Evolutionary conservation across 1,140 invertebrate genomes (phyloP), one percentile per base, ranked within the genome.

Genomic region (Lepidostoma basale): DNA sequence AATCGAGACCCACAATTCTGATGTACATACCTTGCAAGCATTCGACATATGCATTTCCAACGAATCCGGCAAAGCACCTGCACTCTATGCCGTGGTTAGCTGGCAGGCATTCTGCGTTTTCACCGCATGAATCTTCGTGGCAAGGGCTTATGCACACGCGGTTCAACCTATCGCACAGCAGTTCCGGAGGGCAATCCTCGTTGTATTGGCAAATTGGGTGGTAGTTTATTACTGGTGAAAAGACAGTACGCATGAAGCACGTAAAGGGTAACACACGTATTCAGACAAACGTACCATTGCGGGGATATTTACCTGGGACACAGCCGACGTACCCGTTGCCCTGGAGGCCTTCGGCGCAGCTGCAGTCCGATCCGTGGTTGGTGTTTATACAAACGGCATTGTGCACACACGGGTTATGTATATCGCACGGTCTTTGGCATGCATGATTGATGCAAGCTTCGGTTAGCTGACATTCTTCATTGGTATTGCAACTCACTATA

Each of bases 321-420:
- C 92, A 94, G 70, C 88, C 87, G 18, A 91, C 85, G 74, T 90
- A 92, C 74, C 93, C 93, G 76, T 96, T 93, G 75, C 94, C 94
- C 76, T 93, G 88, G 76, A 87, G 95, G 58, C 92, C 92, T 77
- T 94, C 89, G 25, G 87, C 85, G 75, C 94, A 96, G 74, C 87
- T 91, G 77, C 94, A 96, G 68, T 94, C 90, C 1, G 91, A 88
- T 66, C 87, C 88, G 76, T 96, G 94, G 73, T 94, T 92, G n/a
- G 89, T 89, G 74, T 95, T 94, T 77, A 94, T 87, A 82, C 94
- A 97, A 64, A 93, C 85, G 33, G 94, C 93, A 78, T 95, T 90
- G 69, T 85, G 84, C 69, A 89, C 91, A 77, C 94, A 97, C 10
- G 90, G 92, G 78, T 93, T 91, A 74, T 89, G 88, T 62, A 91